Evolutionary conservation across 2,113 vertebrate genomes (phyloP).

Genomic region (Nematolebias whitei): DNA sequence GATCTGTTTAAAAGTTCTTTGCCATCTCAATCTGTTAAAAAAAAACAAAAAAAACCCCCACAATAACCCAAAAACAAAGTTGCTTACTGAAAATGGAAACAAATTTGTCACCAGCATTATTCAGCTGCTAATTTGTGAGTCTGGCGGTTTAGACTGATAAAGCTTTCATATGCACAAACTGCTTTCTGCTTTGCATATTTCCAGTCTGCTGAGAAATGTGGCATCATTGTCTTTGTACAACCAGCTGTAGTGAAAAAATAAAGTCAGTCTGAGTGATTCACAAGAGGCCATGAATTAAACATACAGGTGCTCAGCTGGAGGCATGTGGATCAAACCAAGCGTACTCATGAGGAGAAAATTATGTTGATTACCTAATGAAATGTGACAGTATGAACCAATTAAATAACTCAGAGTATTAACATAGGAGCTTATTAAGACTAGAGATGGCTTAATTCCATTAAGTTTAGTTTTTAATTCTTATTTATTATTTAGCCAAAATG

Average conservation of each 20-base stretch:
- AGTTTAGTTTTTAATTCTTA: conserved; percentile 12
- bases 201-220: conserved; percentile 49
- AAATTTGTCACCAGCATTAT: conserved; percentile 37
- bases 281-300: conserved; percentile 60
- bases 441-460: conserved; percentile 18
- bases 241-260: conserved; percentile 39
- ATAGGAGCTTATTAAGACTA: conserved; percentile 11
- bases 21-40: neutral
- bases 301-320: conserved; percentile 60
- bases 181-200: conserved; percentile 45
- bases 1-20: conserved; percentile 23
- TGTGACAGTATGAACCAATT: conserved; percentile 23
- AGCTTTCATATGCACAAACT: conserved; percentile 29
- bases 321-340: conserved; percentile 43
- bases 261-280: conserved; percentile 35
- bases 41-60: neutral
- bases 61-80: conserved; percentile 15
- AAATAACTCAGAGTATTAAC: conserved; percentile 22
- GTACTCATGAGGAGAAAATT: conserved; percentile 39
- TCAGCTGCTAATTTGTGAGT: conserved; percentile 45
- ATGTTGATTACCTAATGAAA: conserved; percentile 59
- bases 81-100: conserved; percentile 22
- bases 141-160: conserved; percentile 32
- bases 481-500: conserved; percentile 1
- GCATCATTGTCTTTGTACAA: conserved; percentile 46